phyloP scores from a whole-genome alignment of 2,797 vertebrate species.

The Nothura maculosa region DNA sequence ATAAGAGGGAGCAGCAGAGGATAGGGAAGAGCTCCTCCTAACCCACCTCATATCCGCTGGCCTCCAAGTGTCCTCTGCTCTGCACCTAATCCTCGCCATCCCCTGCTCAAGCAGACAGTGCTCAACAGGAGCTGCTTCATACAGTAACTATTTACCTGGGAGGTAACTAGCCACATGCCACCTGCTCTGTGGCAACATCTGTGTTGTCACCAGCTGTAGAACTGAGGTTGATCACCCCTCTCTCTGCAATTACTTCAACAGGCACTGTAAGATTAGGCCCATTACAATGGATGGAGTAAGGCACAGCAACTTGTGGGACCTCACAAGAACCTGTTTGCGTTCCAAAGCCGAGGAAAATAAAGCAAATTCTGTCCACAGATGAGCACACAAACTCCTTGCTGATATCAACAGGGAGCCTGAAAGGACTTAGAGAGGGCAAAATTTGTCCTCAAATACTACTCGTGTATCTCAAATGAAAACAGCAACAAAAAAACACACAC shows the following conservation, averaged over 20 bases:
- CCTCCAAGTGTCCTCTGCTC: no score
- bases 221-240: not conserved
- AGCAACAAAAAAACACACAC: not conserved
- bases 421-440: not conserved
- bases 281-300: rapidly evolving
- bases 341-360: not conserved
- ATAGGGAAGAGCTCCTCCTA: not conserved
- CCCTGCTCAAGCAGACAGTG: not conserved
- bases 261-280: not conserved
- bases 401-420: not conserved
- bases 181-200: not conserved
- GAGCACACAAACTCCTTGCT: not conserved
- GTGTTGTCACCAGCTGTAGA: not conserved
- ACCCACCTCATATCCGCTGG: not conserved
- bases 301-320: not conserved
- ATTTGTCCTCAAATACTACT: not conserved
- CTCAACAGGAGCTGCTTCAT: not conserved
- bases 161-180: not conserved
- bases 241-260: not conserved
- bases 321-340: not conserved
- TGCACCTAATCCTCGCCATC: not conserved
- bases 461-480: constrained; percentile 15
- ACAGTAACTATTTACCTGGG: not conserved
- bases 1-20: not conserved
- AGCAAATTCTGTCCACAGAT: not conserved